Base-by-base conservation (phyloP, 2,113 vertebrate genomes). In the Ptilorrhoa leucosticta region DNA sequence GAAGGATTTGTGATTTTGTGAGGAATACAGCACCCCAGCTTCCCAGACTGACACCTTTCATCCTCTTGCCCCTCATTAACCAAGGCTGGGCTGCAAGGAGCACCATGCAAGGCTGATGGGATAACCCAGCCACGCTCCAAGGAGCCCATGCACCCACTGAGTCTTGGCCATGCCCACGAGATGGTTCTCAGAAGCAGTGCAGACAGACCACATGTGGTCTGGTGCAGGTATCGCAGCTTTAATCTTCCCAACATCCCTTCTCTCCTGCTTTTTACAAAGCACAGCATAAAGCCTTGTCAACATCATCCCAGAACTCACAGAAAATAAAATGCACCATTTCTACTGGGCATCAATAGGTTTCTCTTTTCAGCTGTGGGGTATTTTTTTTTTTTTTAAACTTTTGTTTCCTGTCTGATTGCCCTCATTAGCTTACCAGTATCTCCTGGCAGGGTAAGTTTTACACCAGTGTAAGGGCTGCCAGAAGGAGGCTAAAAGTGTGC, bases 371-470 rank as follows among this genome's bases (percentile, higher is more conserved):
- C 56, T 39, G 23, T 78, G 31, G 3, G 2, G 6, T 27, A 13
- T 27, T 9, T 21, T 0, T 26, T 8, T 8, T 6, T 4, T 17
- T 6, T 11, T 6, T 10, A 9, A 39, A 20, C 5, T 4, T 39
- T 48, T 75, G 8, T 40, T 37, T 14, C 5, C 28, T 42, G 30
- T 4, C 22, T 60, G 23, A 37, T 86, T 92, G 12, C 17, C 26
- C 26, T 79, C 14, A 35, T 53, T 57, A 75, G 3, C 18, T 79
- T 50, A 61, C 18, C 37, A 71, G 57, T 24, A 66, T 14, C 18
- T 69, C 42, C 63, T 47, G 37, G 23, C 13, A 69, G 48, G 15
- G 12, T 65, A 66, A 35, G 39, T 53, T 88, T 60, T 50, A 65
- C 23, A 76, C 24, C 31, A 35, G 7, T 12, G 5, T 66, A 14